Base-by-base conservation (phyloP, 1,140 invertebrate genomes). In the Diabrotica virgifera region DNA sequence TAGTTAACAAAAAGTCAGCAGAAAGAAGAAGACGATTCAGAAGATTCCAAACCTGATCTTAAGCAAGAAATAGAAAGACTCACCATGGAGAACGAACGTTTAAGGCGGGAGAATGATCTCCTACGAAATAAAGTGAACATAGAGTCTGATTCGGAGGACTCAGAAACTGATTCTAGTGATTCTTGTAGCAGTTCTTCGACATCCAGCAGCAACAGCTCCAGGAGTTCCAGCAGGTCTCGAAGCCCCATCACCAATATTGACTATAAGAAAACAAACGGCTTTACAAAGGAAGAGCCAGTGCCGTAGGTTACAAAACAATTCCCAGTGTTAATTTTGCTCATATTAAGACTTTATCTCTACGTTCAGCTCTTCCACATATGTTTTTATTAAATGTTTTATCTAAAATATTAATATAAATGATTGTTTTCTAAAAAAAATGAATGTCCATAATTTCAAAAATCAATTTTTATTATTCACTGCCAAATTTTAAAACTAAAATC, bases 31-130 rank as follows among this genome's bases (percentile, higher is more conserved):
- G 62, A 76, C 70, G 54, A 70, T 65, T 5, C 52, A 6, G 64
- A 71, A 50, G 59, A 64, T 11, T 52, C 66, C 58, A 50, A 62
- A 56, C 51, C 50, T 52, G 12, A 79, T 77, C 53, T 81, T 57
- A 81, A 86, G 67, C 81, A 83, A 67, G 80, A 83, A 66, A 81
- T 87, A 12, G 80, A 85, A 55, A 60, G 62, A 12, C 58, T 64
- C 11, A 65, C 40, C 5, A 54, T 37, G 11, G 69, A 70, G 61
- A 70, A 68, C 9, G 69, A 70, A 40, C 82, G 84, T 61, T 74
- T 87, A 14, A 68, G 78, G 0, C 78, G 82, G 40, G 84, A 86
- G 63, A 87, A 86, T 72, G 82, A 85, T 51, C 73, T 80, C 24
- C 64, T 87, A 9, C 78, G 78, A 52, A 70, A 77, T 9, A 84